These are phyloP conservation scores for Xestia rhomboidea DNA, from an alignment of 2,888 invertebrate genomes.

Conservation along the genomic window DNA sequence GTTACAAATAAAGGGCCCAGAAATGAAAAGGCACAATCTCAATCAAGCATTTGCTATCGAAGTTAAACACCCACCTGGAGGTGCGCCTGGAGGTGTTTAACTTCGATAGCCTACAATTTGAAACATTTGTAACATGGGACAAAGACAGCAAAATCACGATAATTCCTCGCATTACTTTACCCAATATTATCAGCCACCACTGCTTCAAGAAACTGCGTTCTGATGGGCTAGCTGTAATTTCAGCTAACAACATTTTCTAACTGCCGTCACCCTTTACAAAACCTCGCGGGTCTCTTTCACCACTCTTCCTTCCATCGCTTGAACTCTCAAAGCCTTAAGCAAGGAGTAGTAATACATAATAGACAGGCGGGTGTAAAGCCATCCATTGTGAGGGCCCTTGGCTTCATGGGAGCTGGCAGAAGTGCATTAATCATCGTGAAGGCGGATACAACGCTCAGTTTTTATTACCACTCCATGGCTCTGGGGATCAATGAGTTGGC, in stretches of 20 bases:
- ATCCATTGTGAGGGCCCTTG: constrained; percentile 67
- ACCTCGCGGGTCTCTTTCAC: neutral
- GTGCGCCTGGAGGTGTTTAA: too few species aligned
- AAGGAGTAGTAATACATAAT: constrained; percentile 58
- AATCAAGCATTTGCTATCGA: neutral
- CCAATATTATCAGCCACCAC: neutral
- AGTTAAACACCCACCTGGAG: neutral
- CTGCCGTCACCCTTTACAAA: neutral
- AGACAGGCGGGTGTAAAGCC: constrained; percentile 65
- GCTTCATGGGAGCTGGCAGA: constrained; percentile 67
- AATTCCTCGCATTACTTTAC: neutral
- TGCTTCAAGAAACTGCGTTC: neutral
- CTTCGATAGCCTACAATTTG: too few species aligned
- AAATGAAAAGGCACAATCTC: neutral
- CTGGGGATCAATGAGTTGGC: constrained; percentile 66
- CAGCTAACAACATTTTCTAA: neutral
- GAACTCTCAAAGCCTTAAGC: constrained; percentile 43
- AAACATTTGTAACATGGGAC: neutral
- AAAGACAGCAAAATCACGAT: neutral
- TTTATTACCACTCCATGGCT: constrained; percentile 68
- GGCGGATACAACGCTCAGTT: constrained; percentile 69
- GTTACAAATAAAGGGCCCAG: neutral
- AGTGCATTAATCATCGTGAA: constrained; percentile 69
- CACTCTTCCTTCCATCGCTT: constrained; percentile 39
- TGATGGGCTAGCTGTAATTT: too few species aligned